Evolutionary conservation across 1,140 invertebrate species (phyloP).

Genomic region (Littorina saxatilis): DNA sequence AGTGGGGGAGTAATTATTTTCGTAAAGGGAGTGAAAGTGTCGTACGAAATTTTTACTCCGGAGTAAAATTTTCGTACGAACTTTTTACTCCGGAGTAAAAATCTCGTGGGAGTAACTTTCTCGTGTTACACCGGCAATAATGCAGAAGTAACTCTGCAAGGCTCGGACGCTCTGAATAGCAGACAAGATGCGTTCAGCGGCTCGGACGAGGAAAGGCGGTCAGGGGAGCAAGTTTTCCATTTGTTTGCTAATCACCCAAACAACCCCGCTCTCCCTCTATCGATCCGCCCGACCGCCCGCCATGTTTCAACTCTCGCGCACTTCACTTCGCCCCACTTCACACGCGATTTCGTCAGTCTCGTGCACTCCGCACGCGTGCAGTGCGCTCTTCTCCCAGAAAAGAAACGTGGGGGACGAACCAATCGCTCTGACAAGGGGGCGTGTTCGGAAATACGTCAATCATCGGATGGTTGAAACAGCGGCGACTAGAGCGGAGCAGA

Average conservation of each 20-base stretch:
- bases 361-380: background rate
- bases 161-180: too few relatives aligned
- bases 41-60: too few relatives aligned
- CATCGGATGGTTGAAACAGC: background rate
- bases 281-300: background rate
- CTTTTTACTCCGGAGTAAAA: too few relatives aligned
- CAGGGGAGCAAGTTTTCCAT: constrained; percentile 1
- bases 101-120: too few relatives aligned
- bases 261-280: background rate
- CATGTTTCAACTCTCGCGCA: constrained; percentile 18
- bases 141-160: too few relatives aligned
- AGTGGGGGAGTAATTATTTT: too few relatives aligned
- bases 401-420: background rate
- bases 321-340: background rate
- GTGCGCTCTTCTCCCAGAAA: background rate
- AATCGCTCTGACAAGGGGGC: constrained; percentile 12
- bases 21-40: too few relatives aligned
- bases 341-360: constrained; percentile 12
- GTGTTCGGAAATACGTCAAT: background rate
- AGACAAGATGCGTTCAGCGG: too few relatives aligned
- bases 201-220: background rate
- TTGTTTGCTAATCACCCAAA: constrained; percentile 4
- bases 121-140: too few relatives aligned
- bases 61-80: too few relatives aligned
- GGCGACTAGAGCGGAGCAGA: too few relatives aligned